Evolutionary conservation across 2,888 invertebrate genomes (phyloP), one percentile per base, ranked within the genome.

Genomic region (Liopterus haemorrhoidalis): DNA sequence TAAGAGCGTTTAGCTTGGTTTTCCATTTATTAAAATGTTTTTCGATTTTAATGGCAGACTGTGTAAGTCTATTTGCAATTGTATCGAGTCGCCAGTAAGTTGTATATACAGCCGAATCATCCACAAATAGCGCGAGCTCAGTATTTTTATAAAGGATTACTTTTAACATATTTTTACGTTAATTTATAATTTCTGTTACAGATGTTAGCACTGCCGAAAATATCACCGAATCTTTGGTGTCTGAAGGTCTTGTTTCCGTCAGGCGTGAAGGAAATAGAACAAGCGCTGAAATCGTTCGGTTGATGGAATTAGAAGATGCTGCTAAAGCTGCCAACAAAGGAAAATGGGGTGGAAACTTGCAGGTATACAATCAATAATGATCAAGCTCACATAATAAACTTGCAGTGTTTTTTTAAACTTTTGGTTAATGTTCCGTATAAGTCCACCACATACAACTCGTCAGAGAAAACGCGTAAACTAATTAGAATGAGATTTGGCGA

Each of bases 321-420:
- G 96, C 97, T 0, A 93, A 89, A 67, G 70, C 84, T 22, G 87
- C 88, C 30, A 83, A 84, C 15, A 90, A 88, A 66, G 96, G 96
- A 38, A 84, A 85, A 60, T 88, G 86, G 83, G 61, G 65, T 24
- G 58, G 53, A 32, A 60, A 53, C 50, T 54, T 57, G n/a, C n/a
- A n/a, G n/a, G n/a, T n/a, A n/a, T n/a, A n/a, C n/a, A n/a, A n/a
- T n/a, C n/a, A 12, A 19, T 15, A 6, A 11, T 6, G 6, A 19
- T 16, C 6, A 12, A 5, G n/a, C n/a, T 35, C 5, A 31, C 12
- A 31, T 14, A 31, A 8, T 32, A 32, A 8, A n/a, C 8, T 24
- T 24, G 8, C 8, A 9, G 8, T n/a, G 8, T 9, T 9, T 24
- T 24, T 24, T 8, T 24, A n/a, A 9, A n/a, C n/a, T 24, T n/a